Evolutionary conservation across 2,888 invertebrate species (phyloP).

Genomic region (Cephus pulcher): DNA sequence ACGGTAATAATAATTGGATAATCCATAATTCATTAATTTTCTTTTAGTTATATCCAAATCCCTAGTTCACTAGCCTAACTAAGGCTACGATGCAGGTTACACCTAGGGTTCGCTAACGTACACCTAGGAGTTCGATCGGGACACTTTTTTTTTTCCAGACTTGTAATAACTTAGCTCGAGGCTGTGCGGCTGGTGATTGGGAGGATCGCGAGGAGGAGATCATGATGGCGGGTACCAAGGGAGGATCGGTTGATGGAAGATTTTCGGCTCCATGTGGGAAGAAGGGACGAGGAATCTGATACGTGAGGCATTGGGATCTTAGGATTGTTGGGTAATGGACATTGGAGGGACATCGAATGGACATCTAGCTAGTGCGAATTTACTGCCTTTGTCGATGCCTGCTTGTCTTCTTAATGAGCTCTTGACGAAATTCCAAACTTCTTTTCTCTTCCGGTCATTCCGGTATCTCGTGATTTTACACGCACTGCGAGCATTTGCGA

Average conservation of each 20-base stretch:
- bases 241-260: slow-evolving; percentile 1
- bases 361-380: not conserved
- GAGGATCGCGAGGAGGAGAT: slow-evolving; percentile 1
- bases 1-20: slow-evolving; percentile 4
- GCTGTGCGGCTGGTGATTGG: slow-evolving; percentile 25
- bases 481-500: not conserved
- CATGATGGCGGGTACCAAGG: not conserved
- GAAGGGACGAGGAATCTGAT: not conserved
- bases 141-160: slow-evolving; percentile 31
- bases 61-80: slow-evolving; percentile 28
- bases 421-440: not conserved
- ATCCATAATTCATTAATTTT: slow-evolving; percentile 18
- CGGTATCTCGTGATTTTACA: too few species aligned
- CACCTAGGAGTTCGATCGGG: slow-evolving; percentile 33
- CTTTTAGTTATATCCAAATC: slow-evolving; percentile 24
- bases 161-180: slow-evolving; percentile 29
- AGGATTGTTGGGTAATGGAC: not conserved
- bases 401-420: not conserved
- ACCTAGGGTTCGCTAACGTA: slow-evolving; percentile 32
- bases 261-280: not conserved
- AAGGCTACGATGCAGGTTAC: slow-evolving; percentile 32
- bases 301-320: not conserved
- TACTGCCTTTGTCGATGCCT: not conserved
- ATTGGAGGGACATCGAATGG: not conserved
- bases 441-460: too few species aligned